Evolutionary conservation across 2,113 vertebrate species (phyloP).

Genomic region (Toxostoma redivivum): DNA sequence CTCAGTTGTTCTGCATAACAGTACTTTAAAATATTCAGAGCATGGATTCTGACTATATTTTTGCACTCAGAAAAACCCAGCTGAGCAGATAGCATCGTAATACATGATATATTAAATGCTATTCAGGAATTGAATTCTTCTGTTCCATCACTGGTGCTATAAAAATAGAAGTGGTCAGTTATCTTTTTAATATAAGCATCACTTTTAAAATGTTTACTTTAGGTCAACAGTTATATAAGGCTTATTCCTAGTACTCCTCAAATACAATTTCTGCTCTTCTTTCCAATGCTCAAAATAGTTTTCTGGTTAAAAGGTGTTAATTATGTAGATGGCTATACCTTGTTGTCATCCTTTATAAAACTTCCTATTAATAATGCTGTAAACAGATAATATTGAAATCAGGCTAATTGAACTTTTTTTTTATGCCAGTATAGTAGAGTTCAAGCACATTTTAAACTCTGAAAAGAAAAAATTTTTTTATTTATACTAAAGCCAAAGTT

Average conservation of each 20-base stretch:
- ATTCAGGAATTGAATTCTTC: background rate
- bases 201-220: background rate
- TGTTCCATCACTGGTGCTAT: background rate
- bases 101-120: background rate
- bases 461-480: background rate
- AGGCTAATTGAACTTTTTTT: background rate
- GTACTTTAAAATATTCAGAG: background rate
- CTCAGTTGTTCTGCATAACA: background rate
- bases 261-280: slow-evolving; percentile 8
- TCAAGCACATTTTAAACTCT: background rate
- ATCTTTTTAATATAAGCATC: background rate
- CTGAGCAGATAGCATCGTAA: background rate
- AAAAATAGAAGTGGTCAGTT: background rate
- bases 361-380: background rate
- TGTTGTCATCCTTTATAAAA: background rate
- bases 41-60: background rate
- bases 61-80: background rate
- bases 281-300: slow-evolving; percentile 6
- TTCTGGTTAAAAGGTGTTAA: background rate
- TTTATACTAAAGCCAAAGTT: background rate
- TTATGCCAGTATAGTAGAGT: background rate
- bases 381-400: background rate
- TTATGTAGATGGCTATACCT: background rate
- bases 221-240: background rate
- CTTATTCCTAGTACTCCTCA: background rate